Base-by-base conservation (phyloP, 2,888 invertebrate species). In the Agrotis segetum region DNA sequence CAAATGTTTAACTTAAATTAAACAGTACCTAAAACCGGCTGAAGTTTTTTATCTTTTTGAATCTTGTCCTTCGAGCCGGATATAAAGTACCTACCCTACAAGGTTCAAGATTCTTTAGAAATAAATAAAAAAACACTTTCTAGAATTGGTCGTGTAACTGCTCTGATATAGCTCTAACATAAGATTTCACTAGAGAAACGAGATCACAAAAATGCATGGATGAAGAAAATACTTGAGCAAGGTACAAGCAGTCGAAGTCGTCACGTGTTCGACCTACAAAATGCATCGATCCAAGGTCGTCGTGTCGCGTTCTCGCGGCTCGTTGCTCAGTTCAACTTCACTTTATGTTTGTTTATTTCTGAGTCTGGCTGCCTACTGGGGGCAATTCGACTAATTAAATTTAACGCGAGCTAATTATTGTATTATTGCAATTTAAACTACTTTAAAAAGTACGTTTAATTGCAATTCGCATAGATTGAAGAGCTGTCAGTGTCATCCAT, bases 221-320 rank as follows among this genome's bases (percentile, higher is more conserved):
- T 64, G 24, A 49, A 44, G 59, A 49, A 56, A 74, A 46, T 44
- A 46, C 49, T 29, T 21, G 14, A 13, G 9, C 14, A 17, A 55
- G 59, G 62, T 44, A 40, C 56, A 14, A 56, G 9, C 21, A 16
- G 44, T 21, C 29, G 9, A 19, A 16, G 44, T 21, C 29, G 66
- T 67, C 77, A 78, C 77, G 77, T 78, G 81, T 70, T 55, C 21
- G 65, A 55, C 77, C 77, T 63, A 78, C 64, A 77, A 77, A 81
- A 47, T 58, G 70, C 65, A 59, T 47, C 46, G 63, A 13, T 34
- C 50, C 77, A 77, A 77, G 81, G 77, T 14, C 74, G 44, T 24
- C 17, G 40, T 47, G 67, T 13, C 70, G 72, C 66, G 77, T 65
- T 74, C 34, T 52, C 34, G 19, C 21, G 66, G 13, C 13, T 29